These are phyloP conservation scores for Denticeps clupeoides DNA, from an alignment of 2,797 vertebrate species.

Conservation along the genomic window DNA sequence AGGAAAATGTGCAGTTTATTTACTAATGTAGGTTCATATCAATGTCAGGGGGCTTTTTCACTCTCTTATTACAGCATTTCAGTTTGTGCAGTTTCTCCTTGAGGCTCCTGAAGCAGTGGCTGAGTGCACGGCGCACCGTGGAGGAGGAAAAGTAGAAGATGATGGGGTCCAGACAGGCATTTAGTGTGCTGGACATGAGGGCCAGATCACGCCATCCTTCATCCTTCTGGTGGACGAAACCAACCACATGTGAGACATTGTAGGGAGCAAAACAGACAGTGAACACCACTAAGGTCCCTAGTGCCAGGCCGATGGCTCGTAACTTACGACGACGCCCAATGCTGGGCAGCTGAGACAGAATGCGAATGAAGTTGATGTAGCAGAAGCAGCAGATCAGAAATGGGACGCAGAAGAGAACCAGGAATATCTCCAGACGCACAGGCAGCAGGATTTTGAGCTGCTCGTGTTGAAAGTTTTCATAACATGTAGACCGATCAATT, in stretches of 20 bases:
- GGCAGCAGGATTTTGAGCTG: constrained; percentile 60
- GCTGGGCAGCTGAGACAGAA: constrained; percentile 57
- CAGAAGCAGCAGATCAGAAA: constrained; percentile 72
- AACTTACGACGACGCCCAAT: constrained; percentile 52
- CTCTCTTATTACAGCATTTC: too few relatives aligned
- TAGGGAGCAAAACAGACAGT: constrained; percentile 73
- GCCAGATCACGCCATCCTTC: constrained; percentile 58
- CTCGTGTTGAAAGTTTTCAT: constrained; percentile 48
- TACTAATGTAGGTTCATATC: too few relatives aligned
- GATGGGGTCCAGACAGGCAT: constrained; percentile 74
- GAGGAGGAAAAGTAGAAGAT: constrained; percentile 81
- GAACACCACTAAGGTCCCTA: constrained; percentile 68
- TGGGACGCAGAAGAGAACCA: constrained; percentile 69
- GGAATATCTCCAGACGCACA: constrained; percentile 65
- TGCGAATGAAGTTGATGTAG: constrained; percentile 67
- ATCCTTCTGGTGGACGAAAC: constrained; percentile 46
- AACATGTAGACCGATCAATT: constrained; percentile 45
- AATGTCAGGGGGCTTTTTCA: too few relatives aligned
- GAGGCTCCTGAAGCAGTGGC: constrained; percentile 41
- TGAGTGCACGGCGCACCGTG: constrained; percentile 56
- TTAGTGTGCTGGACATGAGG: constrained; percentile 69
- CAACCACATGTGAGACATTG: constrained; percentile 73
- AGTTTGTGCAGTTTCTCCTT: constrained; percentile 37
- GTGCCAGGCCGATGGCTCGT: constrained; percentile 64
- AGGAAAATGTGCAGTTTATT: too few relatives aligned